phyloP scores from a whole-genome alignment of 2,113 vertebrate genomes.

The Lota lota region DNA sequence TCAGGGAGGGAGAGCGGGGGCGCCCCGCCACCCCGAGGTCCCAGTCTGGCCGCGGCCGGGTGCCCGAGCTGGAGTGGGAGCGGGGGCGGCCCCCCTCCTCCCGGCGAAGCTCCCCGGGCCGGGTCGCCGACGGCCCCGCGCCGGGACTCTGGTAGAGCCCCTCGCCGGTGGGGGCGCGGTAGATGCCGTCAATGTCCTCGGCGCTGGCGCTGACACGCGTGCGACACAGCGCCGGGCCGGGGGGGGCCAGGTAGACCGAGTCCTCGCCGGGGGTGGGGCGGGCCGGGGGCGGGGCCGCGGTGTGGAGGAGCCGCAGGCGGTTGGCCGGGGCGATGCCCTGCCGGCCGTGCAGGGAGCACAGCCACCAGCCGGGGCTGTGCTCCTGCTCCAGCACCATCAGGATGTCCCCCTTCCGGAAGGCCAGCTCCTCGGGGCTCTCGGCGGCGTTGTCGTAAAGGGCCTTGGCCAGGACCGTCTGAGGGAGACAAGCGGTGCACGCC shows the following conservation, averaged over 20 bases:
- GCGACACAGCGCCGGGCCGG: slow-evolving; percentile 39
- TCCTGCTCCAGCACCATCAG: slow-evolving; percentile 85
- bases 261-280: slow-evolving; percentile 45
- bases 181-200: slow-evolving; percentile 66
- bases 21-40: slow-evolving; percentile 56
- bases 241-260: slow-evolving; percentile 60
- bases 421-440: slow-evolving; percentile 87
- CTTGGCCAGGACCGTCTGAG: slow-evolving; percentile 84
- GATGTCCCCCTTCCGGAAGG: slow-evolving; percentile 90
- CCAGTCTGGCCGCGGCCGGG: slow-evolving; percentile 69
- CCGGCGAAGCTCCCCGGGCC: slow-evolving; percentile 55
- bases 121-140: slow-evolving; percentile 5
- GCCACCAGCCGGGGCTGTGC: slow-evolving; percentile 82
- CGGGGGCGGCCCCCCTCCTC: slow-evolving; percentile 67
- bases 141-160: slow-evolving; percentile 56
- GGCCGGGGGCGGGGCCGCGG: slow-evolving; percentile 41
- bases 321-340: slow-evolving; percentile 90
- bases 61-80: slow-evolving; percentile 75
- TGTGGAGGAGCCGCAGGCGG: slow-evolving; percentile 81
- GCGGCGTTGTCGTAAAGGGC: slow-evolving; percentile 89
- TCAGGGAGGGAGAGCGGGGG: slow-evolving; percentile 70
- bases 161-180: slow-evolving; percentile 65
- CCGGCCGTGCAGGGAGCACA: slow-evolving; percentile 85
- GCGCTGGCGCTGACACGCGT: slow-evolving; percentile 26
- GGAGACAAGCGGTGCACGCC: background rate